Base-by-base conservation (phyloP, 2,113 vertebrate genomes). In the Pseudorasbora parva region DNA sequence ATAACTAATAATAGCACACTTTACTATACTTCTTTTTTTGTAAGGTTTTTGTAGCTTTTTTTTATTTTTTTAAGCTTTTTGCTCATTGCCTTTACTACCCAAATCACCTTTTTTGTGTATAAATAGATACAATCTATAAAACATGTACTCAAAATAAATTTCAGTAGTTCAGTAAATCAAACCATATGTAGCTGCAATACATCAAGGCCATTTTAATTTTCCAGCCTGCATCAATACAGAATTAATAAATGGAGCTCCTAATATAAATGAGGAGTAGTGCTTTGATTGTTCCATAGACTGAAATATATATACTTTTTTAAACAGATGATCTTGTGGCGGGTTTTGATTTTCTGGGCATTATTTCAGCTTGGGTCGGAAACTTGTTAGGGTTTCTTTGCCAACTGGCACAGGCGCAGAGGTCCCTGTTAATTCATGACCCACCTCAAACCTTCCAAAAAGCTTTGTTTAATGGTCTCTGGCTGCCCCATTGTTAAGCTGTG, bases 371-470 rank as follows among this genome's bases (percentile, higher is more conserved):
- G 91, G 90, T 88, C 62, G 84, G 73, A 84, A 84, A 92, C 82
- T 81, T 83, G 88, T 87, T 90, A 81, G 89, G 88, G 81, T 89
- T 92, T 82, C 86, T 82, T 74, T 93, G 93, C 93, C 91, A 94
- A 91, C 90, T 94, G 93, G 93, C 92, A 93, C 82, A 56, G 85
- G 77, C 88, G 90, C 85, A 91, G 87, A 89, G 85, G 68, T 21
- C 90, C 88, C 82, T 91, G 91, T 90, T 91, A 91, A 88, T 92
- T 92, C 90, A 91, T 93, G 91, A 91, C 91, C 90, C 87, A 77
- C 88, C 83, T 88, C 19, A 78, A 78, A 78, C 76, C 57, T 45
- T 60, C n/a, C n/a, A 45, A 27, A 25, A 23, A 45, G 8, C 15
- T 27, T 60, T 78, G 56, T 85, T 74, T 74, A 60, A 71, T 72